Evolutionary conservation across 2,888 invertebrate species (phyloP), one percentile per base, ranked within the genome.

Genomic region (Sarcophaga variegata): DNA sequence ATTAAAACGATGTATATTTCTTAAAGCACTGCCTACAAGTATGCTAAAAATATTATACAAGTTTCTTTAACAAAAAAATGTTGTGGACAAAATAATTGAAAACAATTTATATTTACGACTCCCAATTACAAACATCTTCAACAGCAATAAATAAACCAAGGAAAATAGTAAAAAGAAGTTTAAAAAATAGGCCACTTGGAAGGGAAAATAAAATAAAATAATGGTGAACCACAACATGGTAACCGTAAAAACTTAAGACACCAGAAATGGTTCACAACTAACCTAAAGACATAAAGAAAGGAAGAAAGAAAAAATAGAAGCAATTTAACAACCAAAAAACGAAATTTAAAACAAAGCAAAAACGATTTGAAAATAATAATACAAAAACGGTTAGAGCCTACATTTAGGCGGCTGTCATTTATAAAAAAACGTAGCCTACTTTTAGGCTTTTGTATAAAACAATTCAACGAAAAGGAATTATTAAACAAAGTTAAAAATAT

Each of bases 71-170:
- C 25, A 25, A 25, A 25, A 6, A 37, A 37, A 37, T 37, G 2
- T 37, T 37, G 10, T 37, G 37, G 37, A 37, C 37, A 10, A 10
- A 37, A 37, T 64, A 74, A 81, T 67, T 60, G 67, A 79, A 81
- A 79, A 81, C 70, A 70, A 79, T 84, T 87, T 84, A 64, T 79
- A 70, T 81, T 81, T 79, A 87, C 78, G 71, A 60, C 69, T 79
- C 86, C 78, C 59, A 75, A 71, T 63, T 54, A 63, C 74, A 81
- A 75, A 84, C 78, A 63, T 45, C 67, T 81, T 60, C 63, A 81
- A 20, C 75, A 74, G 59, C 75, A 47, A 76, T 83, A 78, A 83
- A 86, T 47, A 64, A 67, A 45, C 17, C n/a, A 12, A 72, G 12
- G 17, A 54, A 74, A 60, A 17, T 11, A 71, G 10, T 63, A 76